Conservation (phyloP, 1,140 invertebrate genomes). For the Zaprionus davidi region DNA sequence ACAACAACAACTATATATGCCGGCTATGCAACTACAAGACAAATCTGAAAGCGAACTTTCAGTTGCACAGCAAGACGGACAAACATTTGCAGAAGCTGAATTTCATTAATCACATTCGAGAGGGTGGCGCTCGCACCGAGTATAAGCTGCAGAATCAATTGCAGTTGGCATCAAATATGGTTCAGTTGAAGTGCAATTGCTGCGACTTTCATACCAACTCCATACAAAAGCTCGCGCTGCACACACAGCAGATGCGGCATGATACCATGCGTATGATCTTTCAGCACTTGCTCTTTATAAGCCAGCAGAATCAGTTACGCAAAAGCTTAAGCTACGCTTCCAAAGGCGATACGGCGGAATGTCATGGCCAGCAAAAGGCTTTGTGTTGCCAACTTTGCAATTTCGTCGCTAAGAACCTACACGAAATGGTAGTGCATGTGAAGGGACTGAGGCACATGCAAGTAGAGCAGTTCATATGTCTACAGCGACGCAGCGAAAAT, state of each 20-base stretch:
- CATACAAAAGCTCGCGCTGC: constrained; percentile 97
- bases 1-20: constrained; percentile 97
- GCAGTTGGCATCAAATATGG: constrained; percentile 85
- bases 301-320: constrained; percentile 49
- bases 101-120: constrained; percentile 98
- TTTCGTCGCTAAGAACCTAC: constrained; percentile 91
- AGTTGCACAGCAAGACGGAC: constrained; percentile 99
- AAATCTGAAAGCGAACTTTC: constrained; percentile 99
- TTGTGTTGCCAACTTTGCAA: constrained; percentile 88
- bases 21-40: constrained; percentile 99
- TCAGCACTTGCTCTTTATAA: constrained; percentile 90
- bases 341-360: constrained; percentile 37
- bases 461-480: constrained; percentile 95
- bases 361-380: constrained; percentile 31
- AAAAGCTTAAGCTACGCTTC: background rate
- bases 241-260: constrained; percentile 93
- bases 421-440: constrained; percentile 95
- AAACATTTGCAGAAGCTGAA: constrained; percentile 99
- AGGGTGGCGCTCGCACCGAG: constrained; percentile 96
- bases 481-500: constrained; percentile 93
- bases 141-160: constrained; percentile 95
- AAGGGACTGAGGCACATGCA: constrained; percentile 95
- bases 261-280: constrained; percentile 91
- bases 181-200: constrained; percentile 97
- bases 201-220: constrained; percentile 99